Evolutionary conservation across 2,797 vertebrate genomes (phyloP).

Genomic region (Rhynchonycteris naso): DNA sequence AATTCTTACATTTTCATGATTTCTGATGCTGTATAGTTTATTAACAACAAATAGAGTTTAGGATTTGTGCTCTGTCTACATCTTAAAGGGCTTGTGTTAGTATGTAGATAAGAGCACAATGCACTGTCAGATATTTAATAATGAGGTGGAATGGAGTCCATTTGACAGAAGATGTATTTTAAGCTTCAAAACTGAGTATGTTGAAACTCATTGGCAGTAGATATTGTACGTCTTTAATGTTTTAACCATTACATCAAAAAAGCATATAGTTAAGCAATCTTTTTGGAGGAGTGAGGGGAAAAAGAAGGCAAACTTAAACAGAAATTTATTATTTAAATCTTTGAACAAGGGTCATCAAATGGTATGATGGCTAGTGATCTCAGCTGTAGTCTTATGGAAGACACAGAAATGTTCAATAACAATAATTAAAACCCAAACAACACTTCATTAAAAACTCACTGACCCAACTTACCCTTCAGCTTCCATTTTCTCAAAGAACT

Average conservation of each 20-base stretch:
- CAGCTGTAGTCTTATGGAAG: neutral
- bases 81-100: conserved; percentile 33
- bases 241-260: neutral
- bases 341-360: neutral
- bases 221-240: neutral
- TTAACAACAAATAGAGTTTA: conserved; percentile 40
- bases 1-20: neutral
- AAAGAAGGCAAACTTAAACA: neutral
- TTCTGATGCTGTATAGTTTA: conserved; percentile 6
- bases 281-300: neutral
- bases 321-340: neutral
- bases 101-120: neutral
- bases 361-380: neutral
- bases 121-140: neutral
- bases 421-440: neutral
- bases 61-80: neutral
- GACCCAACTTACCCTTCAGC: neutral
- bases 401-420: conserved; percentile 26
- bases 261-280: neutral
- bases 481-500: neutral
- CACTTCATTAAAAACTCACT: neutral
- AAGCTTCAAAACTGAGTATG: neutral
- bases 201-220: neutral
- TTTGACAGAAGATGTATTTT: neutral
- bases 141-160: neutral